phyloP scores from a whole-genome alignment of 92 coral and sea anemone genomes.

The Zoanthus solanderi region DNA sequence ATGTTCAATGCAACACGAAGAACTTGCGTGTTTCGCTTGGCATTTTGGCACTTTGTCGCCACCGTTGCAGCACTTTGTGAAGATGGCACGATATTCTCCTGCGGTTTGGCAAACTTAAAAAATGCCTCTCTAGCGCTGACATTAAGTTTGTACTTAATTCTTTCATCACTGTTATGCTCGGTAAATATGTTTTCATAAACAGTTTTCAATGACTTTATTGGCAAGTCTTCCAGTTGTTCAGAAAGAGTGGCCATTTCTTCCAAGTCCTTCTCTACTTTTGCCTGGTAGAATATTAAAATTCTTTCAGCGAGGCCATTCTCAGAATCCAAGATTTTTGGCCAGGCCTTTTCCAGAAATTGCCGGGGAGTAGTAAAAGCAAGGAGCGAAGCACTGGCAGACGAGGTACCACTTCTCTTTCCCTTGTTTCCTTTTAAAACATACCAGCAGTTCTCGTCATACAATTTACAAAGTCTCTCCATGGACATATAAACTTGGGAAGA shows the following conservation, averaged over 20 bases:
- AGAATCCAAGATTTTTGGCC: constrained; percentile 26
- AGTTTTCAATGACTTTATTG: constrained; percentile 25
- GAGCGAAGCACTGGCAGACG: constrained; percentile 30
- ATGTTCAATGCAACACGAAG: constrained; percentile 38
- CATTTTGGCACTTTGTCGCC: not conserved
- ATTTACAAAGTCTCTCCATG: constrained; percentile 45
- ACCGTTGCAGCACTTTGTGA: not conserved
- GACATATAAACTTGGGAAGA: not conserved
- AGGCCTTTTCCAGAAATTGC: constrained; percentile 37
- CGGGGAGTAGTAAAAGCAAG: constrained; percentile 45
- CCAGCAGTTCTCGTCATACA: constrained; percentile 34
- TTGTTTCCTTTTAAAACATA: constrained; percentile 24
- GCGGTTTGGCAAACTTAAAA: constrained; percentile 42
- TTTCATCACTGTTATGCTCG: constrained; percentile 20
- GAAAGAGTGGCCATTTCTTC: constrained; percentile 8
- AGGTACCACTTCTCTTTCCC: constrained; percentile 38
- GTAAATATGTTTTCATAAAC: constrained; percentile 2
- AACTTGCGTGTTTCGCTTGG: constrained; percentile 52
- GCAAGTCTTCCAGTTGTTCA: constrained; percentile 5
- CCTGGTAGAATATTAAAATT: constrained; percentile 31
- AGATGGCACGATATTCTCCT: not conserved
- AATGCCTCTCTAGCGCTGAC: constrained; percentile 38
- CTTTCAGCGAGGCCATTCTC: constrained; percentile 49
- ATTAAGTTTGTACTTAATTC: constrained; percentile 18
- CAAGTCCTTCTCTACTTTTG: not conserved